Conservation (phyloP, 2,888 invertebrate species). For the Cyclophora punctaria region DNA sequence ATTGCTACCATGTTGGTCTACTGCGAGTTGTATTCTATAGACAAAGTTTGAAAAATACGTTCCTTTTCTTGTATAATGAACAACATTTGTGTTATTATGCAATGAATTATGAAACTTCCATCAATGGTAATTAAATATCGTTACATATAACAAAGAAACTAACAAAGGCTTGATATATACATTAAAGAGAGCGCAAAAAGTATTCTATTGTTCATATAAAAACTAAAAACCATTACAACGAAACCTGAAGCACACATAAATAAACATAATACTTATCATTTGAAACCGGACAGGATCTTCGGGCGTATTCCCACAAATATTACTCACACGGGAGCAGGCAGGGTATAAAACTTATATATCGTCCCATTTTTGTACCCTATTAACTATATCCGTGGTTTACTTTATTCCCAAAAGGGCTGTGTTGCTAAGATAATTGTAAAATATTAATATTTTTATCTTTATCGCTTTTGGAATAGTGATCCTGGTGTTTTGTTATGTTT, state of each 20-base stretch:
- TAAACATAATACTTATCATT: constrained; percentile 31
- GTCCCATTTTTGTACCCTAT: constrained; percentile 42
- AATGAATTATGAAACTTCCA: too few species aligned
- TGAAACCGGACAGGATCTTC: constrained; percentile 33
- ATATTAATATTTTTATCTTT: not conserved
- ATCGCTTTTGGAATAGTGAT: too few species aligned
- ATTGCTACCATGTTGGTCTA: too few species aligned
- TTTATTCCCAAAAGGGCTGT: not conserved
- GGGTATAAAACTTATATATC: constrained; percentile 54
- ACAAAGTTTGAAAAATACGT: too few species aligned
- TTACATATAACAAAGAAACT: too few species aligned
- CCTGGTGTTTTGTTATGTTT: too few species aligned
- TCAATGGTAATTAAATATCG: too few species aligned
- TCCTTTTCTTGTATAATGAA: too few species aligned
- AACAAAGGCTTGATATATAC: too few species aligned
- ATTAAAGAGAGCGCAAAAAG: too few species aligned
- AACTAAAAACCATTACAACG: constrained; percentile 16
- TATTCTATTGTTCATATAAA: not conserved
- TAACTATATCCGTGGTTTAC: constrained; percentile 32
- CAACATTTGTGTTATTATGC: too few species aligned
- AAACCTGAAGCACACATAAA: constrained; percentile 33
- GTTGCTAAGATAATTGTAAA: constrained; percentile 4
- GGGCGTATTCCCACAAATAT: constrained; percentile 38
- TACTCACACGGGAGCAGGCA: constrained; percentile 30
- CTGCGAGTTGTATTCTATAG: too few species aligned